These are phyloP conservation scores for Rambutsinella grinnellia DNA, from an alignment of 2,888 invertebrate genomes.

Conservation along the genomic window DNA sequence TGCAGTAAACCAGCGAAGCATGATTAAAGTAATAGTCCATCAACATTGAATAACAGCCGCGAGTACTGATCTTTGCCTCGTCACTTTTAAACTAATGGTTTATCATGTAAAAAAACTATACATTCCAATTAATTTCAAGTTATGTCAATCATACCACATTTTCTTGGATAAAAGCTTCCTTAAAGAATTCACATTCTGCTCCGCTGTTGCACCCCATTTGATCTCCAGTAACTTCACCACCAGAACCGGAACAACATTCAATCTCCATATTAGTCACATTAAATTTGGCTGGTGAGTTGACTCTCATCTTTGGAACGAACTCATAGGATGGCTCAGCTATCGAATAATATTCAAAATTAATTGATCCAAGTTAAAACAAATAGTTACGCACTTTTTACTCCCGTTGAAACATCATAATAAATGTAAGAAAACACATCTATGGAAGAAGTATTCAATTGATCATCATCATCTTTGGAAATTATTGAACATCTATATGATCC, in stretches of 20 bases:
- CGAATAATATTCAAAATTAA: neutral
- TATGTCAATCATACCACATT: constrained; percentile 7
- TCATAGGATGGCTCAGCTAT: neutral
- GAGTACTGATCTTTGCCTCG: neutral
- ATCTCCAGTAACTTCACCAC: neutral
- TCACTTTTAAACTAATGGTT: no score
- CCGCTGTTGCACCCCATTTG: neutral
- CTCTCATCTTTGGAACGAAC: neutral
- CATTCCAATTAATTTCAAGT: no score
- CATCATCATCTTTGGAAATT: constrained; percentile 5
- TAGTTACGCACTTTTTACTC: neutral
- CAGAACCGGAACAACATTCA: no score
- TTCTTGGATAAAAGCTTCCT: constrained; percentile 11
- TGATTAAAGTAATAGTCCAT: neutral
- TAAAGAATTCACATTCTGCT: constrained; percentile 14
- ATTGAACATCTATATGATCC: constrained; percentile 12
- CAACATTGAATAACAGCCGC: neutral
- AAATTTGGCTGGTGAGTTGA: no score
- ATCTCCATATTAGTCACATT: no score
- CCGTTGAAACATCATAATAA: neutral
- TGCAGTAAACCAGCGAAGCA: no score
- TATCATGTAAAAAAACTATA: neutral
- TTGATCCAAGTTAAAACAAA: no score
- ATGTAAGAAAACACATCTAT: neutral
- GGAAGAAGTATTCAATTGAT: no score